A percentile compares a stretch with the other conserved stretches of the same genome.
Conservation (phyloP, 2,797 vertebrate species). For the Cichlasoma orientale region DNA sequence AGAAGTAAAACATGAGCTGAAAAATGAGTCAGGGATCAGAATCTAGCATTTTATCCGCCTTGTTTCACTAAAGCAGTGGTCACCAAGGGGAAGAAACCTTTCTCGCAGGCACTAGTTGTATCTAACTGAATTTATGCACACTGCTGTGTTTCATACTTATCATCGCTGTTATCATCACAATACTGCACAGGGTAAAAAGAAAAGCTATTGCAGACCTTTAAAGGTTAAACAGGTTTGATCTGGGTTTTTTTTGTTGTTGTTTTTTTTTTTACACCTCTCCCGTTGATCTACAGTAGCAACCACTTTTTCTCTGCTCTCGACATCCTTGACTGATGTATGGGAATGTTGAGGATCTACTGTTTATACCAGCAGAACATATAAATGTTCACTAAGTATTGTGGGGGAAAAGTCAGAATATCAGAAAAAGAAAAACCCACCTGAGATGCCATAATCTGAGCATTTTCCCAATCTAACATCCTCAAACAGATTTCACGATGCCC, state of each 20-base stretch:
- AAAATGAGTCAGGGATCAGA: slow-evolving; percentile 77
- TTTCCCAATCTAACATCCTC: slow-evolving; percentile 55
- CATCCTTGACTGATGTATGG: neutral
- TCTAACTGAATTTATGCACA: slow-evolving; percentile 49
- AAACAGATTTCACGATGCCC: slow-evolving; percentile 59
- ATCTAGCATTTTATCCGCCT: slow-evolving; percentile 76
- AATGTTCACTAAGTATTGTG: slow-evolving; percentile 17
- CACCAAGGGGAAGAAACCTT: slow-evolving; percentile 66
- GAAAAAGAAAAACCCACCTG: slow-evolving; percentile 12
- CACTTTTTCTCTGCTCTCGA: neutral
- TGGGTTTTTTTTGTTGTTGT: neutral
- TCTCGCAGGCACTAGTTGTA: slow-evolving; percentile 53
- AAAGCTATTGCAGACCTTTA: slow-evolving; percentile 20
- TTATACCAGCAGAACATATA: neutral
- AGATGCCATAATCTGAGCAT: slow-evolving; percentile 47
- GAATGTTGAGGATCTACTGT: neutral
- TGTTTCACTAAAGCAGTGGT: slow-evolving; percentile 77
- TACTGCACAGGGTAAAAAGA: slow-evolving; percentile 20
- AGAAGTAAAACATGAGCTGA: slow-evolving; percentile 67
- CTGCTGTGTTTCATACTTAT: slow-evolving; percentile 44
- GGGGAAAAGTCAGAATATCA: slow-evolving; percentile 13
- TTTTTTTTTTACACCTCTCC: slow-evolving; percentile 21
- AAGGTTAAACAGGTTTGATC: slow-evolving; percentile 29
- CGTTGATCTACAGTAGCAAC: slow-evolving; percentile 15
- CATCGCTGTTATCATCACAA: slow-evolving; percentile 5